phyloP scores from a whole-genome alignment of 2,113 vertebrate species.

The Merops nubicus region DNA sequence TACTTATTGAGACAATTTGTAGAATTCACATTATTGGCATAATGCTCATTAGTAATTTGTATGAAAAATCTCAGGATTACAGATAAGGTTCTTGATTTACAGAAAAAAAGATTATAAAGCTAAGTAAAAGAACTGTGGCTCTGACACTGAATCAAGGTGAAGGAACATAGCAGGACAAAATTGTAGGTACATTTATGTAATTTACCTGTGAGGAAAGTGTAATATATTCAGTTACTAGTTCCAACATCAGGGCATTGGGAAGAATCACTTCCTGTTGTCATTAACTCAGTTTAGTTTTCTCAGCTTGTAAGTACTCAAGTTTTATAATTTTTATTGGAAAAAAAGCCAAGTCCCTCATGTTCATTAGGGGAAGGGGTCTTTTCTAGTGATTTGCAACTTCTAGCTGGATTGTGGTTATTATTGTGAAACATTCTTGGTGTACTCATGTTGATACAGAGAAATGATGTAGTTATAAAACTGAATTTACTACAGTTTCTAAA shows the following conservation, averaged over 20 bases:
- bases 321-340: background rate
- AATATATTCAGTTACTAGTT: background rate
- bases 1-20: background rate
- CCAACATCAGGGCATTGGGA: background rate
- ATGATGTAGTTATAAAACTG: background rate
- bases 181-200: background rate
- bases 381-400: background rate
- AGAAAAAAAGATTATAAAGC: background rate
- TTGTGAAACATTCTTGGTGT: background rate
- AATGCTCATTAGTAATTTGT: background rate
- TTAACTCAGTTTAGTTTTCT: background rate
- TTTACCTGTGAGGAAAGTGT: background rate
- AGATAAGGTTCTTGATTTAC: background rate
- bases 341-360: rapidly evolving
- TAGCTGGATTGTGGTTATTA: background rate
- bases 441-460: background rate
- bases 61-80: background rate
- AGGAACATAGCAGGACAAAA: background rate
- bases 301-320: background rate
- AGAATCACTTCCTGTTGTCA: background rate
- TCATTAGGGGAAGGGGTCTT: background rate
- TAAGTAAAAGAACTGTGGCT: background rate
- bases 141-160: background rate
- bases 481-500: background rate
- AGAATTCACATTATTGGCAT: background rate